These are phyloP conservation scores for Saccostrea echinata DNA, from an alignment of 1,140 invertebrate genomes.

Conservation along the genomic window DNA sequence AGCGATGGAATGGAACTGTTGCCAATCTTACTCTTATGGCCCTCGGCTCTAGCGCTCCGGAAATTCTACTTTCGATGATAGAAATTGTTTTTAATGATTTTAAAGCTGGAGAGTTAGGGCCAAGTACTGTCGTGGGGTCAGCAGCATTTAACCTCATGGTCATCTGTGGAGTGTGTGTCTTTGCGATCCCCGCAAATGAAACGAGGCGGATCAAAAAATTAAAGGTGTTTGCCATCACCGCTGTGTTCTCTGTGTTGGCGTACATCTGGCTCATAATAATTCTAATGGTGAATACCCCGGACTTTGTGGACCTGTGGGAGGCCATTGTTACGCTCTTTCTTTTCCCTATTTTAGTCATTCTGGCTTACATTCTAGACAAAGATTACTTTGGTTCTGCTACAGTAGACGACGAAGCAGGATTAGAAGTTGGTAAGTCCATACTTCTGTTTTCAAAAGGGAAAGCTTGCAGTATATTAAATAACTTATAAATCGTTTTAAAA, in stretches of 20 bases:
- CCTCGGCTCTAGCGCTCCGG: conserved; percentile 85
- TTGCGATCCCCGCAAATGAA: conserved; percentile 82
- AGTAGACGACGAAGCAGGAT: conserved; percentile 49
- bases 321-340: conserved; percentile 84
- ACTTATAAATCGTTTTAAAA: too few species aligned
- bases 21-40: conserved; percentile 87
- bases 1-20: conserved; percentile 85
- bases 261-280: conserved; percentile 86
- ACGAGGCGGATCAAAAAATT: conserved; percentile 81
- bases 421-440: not conserved
- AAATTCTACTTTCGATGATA: conserved; percentile 85
- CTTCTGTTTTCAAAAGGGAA: too few species aligned
- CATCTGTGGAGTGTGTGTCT: conserved; percentile 84
- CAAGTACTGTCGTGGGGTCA: conserved; percentile 86
- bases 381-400: conserved; percentile 76
- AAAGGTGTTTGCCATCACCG: conserved; percentile 84
- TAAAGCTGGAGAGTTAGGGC: conserved; percentile 83
- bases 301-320: conserved; percentile 85
- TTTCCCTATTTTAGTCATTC: conserved; percentile 82
- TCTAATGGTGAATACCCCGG: conserved; percentile 80
- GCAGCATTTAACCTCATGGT: conserved; percentile 85
- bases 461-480: too few species aligned
- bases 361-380: conserved; percentile 82
- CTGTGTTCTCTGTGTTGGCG: conserved; percentile 83
- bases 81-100: conserved; percentile 83